Percentiles rank a stretch among this genome's conserved stretches.
phyloP scores from a whole-genome alignment of 2,888 invertebrate species.

The Ectropis crepuscularia region DNA sequence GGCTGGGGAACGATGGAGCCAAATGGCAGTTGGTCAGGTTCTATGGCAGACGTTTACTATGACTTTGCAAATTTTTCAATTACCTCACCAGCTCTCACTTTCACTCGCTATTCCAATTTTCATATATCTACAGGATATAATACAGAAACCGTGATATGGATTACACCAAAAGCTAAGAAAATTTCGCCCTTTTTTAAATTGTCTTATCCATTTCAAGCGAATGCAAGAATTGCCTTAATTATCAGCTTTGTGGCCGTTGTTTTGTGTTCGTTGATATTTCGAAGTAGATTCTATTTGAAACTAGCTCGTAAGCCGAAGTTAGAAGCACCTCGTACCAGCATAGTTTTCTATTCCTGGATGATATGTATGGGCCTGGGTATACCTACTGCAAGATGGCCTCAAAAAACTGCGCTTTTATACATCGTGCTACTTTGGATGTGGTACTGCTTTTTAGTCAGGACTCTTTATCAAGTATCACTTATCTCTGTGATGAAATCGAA shows the following conservation, averaged over 20 bases:
- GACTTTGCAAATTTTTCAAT: slow-evolving; percentile 72
- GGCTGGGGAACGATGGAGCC: slow-evolving; percentile 66
- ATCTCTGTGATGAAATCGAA: slow-evolving; percentile 67
- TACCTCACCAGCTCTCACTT: slow-evolving; percentile 66
- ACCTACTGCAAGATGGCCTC: slow-evolving; percentile 56
- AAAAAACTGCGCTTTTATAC: slow-evolving; percentile 53
- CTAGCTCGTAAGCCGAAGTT: slow-evolving; percentile 40
- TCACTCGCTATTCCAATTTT: slow-evolving; percentile 59
- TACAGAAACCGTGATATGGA: slow-evolving; percentile 57
- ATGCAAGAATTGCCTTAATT: slow-evolving; percentile 54
- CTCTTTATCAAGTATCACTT: slow-evolving; percentile 68
- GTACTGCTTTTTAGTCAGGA: slow-evolving; percentile 70
- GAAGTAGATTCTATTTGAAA: slow-evolving; percentile 46
- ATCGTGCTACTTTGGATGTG: slow-evolving; percentile 65
- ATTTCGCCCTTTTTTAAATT: slow-evolving; percentile 65
- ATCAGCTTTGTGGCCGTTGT: slow-evolving; percentile 58
- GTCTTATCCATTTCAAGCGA: slow-evolving; percentile 60
- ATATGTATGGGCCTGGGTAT: slow-evolving; percentile 73
- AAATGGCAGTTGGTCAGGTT: slow-evolving; percentile 70
- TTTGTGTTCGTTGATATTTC: slow-evolving; percentile 52
- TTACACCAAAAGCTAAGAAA: slow-evolving; percentile 58
- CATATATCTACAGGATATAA: slow-evolving; percentile 64
- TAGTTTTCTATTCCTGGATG: slow-evolving; percentile 65
- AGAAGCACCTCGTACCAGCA: slow-evolving; percentile 41
- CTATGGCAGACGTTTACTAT: slow-evolving; percentile 65